phyloP scores from a whole-genome alignment of 2,113 vertebrate species.

The Centropus bengalensis region DNA sequence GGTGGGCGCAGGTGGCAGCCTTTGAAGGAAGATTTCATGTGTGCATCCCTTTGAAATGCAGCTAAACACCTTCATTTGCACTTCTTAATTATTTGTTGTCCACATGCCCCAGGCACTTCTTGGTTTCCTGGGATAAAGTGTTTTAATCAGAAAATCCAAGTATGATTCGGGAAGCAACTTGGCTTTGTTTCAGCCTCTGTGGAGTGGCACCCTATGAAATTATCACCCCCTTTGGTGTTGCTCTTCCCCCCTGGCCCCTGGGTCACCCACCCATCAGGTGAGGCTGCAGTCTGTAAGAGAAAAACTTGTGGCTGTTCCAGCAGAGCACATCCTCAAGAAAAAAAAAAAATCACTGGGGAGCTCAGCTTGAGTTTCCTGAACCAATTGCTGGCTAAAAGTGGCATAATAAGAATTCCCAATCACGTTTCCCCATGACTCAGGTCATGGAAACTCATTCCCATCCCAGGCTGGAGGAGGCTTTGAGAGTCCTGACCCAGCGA shows the following conservation, averaged over 20 bases:
- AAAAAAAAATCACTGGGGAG: too few relatives aligned
- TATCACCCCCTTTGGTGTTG: background rate
- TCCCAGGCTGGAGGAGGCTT: too few relatives aligned
- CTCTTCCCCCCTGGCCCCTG: background rate
- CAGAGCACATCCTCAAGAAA: too few relatives aligned
- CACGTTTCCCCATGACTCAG: too few relatives aligned
- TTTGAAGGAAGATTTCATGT: background rate
- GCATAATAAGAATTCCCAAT: too few relatives aligned
- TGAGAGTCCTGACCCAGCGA: too few relatives aligned
- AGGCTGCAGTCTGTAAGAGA: background rate
- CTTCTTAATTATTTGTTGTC: background rate
- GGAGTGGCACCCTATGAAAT: background rate
- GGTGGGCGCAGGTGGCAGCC: background rate
- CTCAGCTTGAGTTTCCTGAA: too few relatives aligned
- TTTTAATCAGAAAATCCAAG: background rate
- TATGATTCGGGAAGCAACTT: rapidly evolving
- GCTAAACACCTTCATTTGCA: background rate
- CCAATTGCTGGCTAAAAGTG: too few relatives aligned
- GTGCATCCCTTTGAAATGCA: background rate
- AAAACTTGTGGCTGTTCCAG: too few relatives aligned
- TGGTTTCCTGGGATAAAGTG: background rate
- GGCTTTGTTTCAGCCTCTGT: background rate
- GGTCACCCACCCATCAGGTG: rapidly evolving
- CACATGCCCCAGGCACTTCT: background rate
- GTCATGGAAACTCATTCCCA: too few relatives aligned